Conservation (phyloP, 2,888 invertebrate genomes). For the Chromoteleia sp. region DNA sequence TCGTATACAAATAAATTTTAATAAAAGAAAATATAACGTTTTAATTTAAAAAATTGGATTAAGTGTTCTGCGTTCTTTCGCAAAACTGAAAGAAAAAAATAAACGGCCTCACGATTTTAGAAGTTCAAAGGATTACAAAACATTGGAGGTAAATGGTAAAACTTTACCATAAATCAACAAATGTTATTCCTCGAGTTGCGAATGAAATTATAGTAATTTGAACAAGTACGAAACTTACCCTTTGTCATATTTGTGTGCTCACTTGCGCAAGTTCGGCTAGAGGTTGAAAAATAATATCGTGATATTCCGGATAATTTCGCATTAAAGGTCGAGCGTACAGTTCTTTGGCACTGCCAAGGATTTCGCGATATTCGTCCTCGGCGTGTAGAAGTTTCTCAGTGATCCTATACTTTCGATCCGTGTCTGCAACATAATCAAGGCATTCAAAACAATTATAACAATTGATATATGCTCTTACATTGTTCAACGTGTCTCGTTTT, state of each 20-base stretch:
- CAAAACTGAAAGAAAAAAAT: not conserved
- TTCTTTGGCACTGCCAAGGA: slow-evolving; percentile 87
- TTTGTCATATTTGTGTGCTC: slow-evolving; percentile 79
- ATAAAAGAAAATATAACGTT: too few relatives aligned
- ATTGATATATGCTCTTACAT: slow-evolving; percentile 26
- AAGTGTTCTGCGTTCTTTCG: too few relatives aligned
- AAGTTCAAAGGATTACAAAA: slow-evolving; percentile 32
- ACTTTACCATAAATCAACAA: slow-evolving; percentile 58
- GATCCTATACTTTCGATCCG: slow-evolving; percentile 83
- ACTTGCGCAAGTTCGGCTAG: slow-evolving; percentile 79
- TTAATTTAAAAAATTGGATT: too few relatives aligned
- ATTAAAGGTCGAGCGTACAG: slow-evolving; percentile 88
- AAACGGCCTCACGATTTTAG: slow-evolving; percentile 9
- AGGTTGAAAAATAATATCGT: slow-evolving; percentile 82
- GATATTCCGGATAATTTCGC: slow-evolving; percentile 81
- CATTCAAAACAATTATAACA: slow-evolving; percentile 49
- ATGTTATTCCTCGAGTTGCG: slow-evolving; percentile 23
- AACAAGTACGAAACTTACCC: slow-evolving; percentile 77
- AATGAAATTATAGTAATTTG: slow-evolving; percentile 58
- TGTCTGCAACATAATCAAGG: slow-evolving; percentile 75
- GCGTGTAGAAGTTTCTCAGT: slow-evolving; percentile 84
- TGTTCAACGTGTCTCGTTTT: not conserved
- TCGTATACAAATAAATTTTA: too few relatives aligned
- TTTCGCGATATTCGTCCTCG: slow-evolving; percentile 84
- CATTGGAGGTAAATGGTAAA: slow-evolving; percentile 31